Base-by-base conservation (phyloP, 2,113 vertebrate genomes). In the Dolichallabes microphthalmus region DNA sequence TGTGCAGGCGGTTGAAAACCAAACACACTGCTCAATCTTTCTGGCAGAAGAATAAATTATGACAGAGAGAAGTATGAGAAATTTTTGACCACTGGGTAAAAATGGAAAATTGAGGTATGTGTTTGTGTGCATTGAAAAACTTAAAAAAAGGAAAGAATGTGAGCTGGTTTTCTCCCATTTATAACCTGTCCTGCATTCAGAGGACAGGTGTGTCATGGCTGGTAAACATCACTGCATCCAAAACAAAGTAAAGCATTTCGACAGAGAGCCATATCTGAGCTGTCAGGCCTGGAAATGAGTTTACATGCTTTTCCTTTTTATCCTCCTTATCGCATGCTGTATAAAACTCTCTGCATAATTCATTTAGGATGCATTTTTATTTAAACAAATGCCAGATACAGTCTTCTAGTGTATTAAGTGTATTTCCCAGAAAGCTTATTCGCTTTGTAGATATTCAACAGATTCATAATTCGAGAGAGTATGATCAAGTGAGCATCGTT, bases 21-120 rank as follows among this genome's bases (percentile, higher is more conserved):
- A 80, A 86, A 78, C 83, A 85, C 27, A 74, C 83, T 39, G 50
- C 20, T 78, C 83, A 77, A 64, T 86, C 58, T 75, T 82, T 32
- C 45, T 74, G 79, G 14, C 85, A 82, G 45, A 82, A n/a, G 25
- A 81, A 86, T 75, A 82, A 75, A 75, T 75, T 74, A 82, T 55
- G 79, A 82, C 55, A 22, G 74, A 84, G 60, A 73, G 50, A 74
- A 58, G 25, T 27, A 63, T 79, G 30, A 53, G 30, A 30, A 79
- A 79, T 81, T 74, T 45, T 80, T 82, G 66, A 61, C 32, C 35
- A 74, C 27, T 9, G 20, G 58, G 58, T 73, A 81, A 79, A 39
- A 84, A 84, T 50, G 60, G 55, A 75, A 84, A 83, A 73, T 73
- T 22, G 12, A 50, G 39, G 50, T 39, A 19, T 71, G 17, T 71